phyloP scores from a whole-genome alignment of 2,888 invertebrate genomes.

The Liopterus haemorrhoidalis region DNA sequence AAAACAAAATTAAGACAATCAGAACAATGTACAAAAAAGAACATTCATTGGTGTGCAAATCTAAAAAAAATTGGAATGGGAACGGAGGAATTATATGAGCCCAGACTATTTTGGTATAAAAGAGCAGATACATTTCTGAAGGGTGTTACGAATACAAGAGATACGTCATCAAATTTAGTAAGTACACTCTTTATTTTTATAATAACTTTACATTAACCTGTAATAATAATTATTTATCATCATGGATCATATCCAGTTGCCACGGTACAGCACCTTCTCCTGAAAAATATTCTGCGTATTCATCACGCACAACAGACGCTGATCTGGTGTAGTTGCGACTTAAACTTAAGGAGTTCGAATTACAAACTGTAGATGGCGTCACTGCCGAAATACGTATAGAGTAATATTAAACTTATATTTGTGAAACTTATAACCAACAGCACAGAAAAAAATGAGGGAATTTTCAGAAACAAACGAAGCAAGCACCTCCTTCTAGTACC shows the following conservation, averaged over 20 bases:
- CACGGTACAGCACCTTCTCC: slow-evolving; percentile 28
- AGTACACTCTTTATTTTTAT: slow-evolving; percentile 23
- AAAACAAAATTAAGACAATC: slow-evolving; percentile 43
- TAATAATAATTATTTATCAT: slow-evolving; percentile 21
- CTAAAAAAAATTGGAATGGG: slow-evolving; percentile 23
- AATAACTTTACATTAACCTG: slow-evolving; percentile 19
- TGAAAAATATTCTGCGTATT: slow-evolving; percentile 28
- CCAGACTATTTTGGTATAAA: slow-evolving; percentile 30
- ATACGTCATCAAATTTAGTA: slow-evolving; percentile 29
- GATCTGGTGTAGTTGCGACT: no score
- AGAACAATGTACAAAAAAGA: slow-evolving; percentile 43
- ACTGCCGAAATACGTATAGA: no score
- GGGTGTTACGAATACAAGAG: slow-evolving; percentile 23
- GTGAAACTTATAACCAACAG: no score
- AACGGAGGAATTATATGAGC: slow-evolving; percentile 25
- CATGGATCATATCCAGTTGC: slow-evolving; percentile 28
- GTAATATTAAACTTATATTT: no score
- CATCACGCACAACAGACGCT: slow-evolving; percentile 14
- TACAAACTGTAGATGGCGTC: no score
- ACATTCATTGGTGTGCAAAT: slow-evolving; percentile 34
- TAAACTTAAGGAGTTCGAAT: no score
- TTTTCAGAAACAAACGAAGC: no score
- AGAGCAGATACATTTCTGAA: slow-evolving; percentile 29
- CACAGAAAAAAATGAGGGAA: no score
- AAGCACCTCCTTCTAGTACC: no score